Evolutionary conservation across 2,797 vertebrate species (phyloP), one percentile per base, ranked within the genome.

Genomic region (Phrynocephalus guinanensis): DNA sequence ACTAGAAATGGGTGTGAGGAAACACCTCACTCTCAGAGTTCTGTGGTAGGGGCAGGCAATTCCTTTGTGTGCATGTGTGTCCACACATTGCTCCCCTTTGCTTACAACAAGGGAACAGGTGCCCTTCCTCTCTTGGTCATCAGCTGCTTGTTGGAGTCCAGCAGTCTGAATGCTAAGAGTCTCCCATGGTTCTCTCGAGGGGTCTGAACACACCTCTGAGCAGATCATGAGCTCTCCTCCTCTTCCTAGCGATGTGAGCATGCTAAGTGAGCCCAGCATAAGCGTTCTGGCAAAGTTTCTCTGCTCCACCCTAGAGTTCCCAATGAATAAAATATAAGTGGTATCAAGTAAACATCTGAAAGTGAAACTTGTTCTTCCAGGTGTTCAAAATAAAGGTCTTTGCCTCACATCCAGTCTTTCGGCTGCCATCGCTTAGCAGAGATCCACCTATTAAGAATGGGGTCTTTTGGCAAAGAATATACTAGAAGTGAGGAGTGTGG

Each of bases 301-400:
- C 18, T 68, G 30, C 72, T 20, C 60, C 7, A 67, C 90, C 10
- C 9, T 20, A 82, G 33, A 72, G 71, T 70, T 44, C 50, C 63
- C 22, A 50, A 44, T 63, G 73, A 50, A 79, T 1, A 89, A 90
- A 85, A 88, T 63, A 38, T 18, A 60, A 70, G 28, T 0, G 0
- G 38, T 2, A 1, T 88, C 77, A 33, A 82, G 78, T 24, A 76
- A 88, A 70, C 68, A n/a, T 33, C 68, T 52, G 28, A 18, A 80
- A 88, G 87, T 8, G 20, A 81, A 76, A 68, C 79, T 18, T 70
- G 83, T 82, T 77, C 83, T 88, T n/a, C 78, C 60, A 75, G 71
- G 71, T 44, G 66, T 63, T 44, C 70, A 16, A 44, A 24, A 2
- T 50, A 3, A 88, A 38, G 70, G 15, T 10, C 67, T 67, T 79